Evolutionary conservation across 1,140 invertebrate species (phyloP).

Genomic region (Euborellia annulipes): DNA sequence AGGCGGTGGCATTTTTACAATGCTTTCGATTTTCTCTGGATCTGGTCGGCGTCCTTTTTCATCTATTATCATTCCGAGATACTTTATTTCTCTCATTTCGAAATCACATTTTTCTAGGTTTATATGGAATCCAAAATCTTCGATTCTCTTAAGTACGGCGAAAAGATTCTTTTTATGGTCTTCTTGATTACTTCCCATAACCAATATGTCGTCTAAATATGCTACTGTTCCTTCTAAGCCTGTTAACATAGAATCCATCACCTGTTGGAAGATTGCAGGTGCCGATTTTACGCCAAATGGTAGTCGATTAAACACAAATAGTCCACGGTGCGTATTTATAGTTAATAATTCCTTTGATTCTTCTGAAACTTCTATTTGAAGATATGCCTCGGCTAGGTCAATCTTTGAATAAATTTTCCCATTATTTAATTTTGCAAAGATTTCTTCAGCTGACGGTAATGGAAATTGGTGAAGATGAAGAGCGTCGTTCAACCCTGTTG

Average conservation of each 20-base stretch:
- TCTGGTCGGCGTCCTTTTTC: neutral
- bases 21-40: neutral
- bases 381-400: too few species aligned
- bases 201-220: conserved; percentile 1
- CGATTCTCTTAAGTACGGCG: neutral
- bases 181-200: neutral
- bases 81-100: neutral
- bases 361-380: too few species aligned
- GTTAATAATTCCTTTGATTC: too few species aligned
- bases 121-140: neutral
- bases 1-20: neutral
- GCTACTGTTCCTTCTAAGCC: neutral
- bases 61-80: neutral
- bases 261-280: conserved; percentile 1
- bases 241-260: neutral
- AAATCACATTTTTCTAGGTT: conserved; percentile 1
- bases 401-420: too few species aligned
- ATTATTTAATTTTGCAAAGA: too few species aligned
- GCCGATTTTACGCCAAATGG: conserved; percentile 2
- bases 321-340: too few species aligned
- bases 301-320: too few species aligned
- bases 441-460: too few species aligned
- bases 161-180: conserved; percentile 1
- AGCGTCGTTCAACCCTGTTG: too few species aligned
- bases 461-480: too few species aligned